Conservation (phyloP, 2,113 vertebrate species). For the Pycnonotus jocosus region DNA sequence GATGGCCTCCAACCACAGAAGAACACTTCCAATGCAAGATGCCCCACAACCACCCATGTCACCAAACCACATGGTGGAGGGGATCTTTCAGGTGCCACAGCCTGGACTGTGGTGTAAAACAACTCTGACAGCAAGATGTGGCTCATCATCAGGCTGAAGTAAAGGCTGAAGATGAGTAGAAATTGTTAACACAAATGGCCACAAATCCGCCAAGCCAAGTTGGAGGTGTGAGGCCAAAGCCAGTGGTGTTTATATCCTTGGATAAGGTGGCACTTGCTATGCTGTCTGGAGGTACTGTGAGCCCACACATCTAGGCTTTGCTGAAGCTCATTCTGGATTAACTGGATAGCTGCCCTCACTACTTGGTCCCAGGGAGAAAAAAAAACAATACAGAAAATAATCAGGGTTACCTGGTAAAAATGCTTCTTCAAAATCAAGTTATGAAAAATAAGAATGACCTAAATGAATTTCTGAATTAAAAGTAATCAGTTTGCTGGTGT, state of each 20-base stretch:
- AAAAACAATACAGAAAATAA: not conserved
- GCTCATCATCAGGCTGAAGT: not conserved
- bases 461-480: not conserved
- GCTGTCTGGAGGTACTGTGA: not conserved
- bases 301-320: not conserved
- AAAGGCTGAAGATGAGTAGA: not conserved
- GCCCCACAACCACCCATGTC: not conserved
- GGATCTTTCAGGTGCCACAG: not conserved
- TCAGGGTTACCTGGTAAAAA: not conserved
- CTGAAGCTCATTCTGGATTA: not conserved
- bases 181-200: not conserved
- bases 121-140: not conserved
- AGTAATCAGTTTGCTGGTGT: not conserved
- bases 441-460: not conserved
- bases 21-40: not conserved
- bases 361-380: not conserved
- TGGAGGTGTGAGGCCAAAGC: not conserved
- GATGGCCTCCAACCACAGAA: not conserved
- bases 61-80: accelerated
- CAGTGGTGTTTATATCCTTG: not conserved
- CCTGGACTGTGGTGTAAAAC: not conserved
- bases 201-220: not conserved
- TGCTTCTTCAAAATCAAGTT: not conserved
- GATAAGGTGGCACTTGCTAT: not conserved
- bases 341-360: not conserved